A percentile compares a stretch with the other conserved stretches of the same genome.
phyloP scores from a whole-genome alignment of 2,113 vertebrate species.

The Spermophilus dauricus region DNA sequence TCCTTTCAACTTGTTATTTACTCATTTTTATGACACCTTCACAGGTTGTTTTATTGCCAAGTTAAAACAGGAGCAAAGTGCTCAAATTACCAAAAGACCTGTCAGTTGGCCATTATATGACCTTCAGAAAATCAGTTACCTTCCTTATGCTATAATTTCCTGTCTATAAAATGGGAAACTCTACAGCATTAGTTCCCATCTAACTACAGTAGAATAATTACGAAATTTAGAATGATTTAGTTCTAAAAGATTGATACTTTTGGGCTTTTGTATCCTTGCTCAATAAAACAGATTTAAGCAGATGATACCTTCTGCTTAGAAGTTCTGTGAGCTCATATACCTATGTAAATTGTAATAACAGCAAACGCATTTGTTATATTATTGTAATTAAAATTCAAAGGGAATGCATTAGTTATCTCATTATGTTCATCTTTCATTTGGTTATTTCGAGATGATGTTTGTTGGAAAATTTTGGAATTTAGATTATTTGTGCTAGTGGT shows the following conservation, averaged over 20 bases:
- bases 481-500: neutral
- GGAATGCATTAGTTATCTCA: neutral
- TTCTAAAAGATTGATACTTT: constrained; percentile 3
- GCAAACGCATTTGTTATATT: neutral
- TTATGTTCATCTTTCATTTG: constrained; percentile 46
- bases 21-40: constrained; percentile 70
- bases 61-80: constrained; percentile 41
- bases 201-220: neutral
- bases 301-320: neutral
- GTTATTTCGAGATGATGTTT: constrained; percentile 16
- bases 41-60: constrained; percentile 60
- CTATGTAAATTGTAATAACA: neutral
- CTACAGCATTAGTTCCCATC: neutral
- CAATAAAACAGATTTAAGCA: constrained; percentile 32
- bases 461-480: constrained; percentile 39
- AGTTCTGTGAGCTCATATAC: neutral
- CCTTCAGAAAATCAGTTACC: neutral
- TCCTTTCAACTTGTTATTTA: constrained; percentile 55
- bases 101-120: neutral
- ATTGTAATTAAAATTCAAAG: neutral
- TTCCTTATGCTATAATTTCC: constrained; percentile 51
- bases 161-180: neutral
- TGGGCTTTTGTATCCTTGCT: neutral
- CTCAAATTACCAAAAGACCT: neutral
- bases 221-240: constrained; percentile 17